Base-by-base conservation (phyloP, 2,797 vertebrate species). In the Taenioides sp. region DNA sequence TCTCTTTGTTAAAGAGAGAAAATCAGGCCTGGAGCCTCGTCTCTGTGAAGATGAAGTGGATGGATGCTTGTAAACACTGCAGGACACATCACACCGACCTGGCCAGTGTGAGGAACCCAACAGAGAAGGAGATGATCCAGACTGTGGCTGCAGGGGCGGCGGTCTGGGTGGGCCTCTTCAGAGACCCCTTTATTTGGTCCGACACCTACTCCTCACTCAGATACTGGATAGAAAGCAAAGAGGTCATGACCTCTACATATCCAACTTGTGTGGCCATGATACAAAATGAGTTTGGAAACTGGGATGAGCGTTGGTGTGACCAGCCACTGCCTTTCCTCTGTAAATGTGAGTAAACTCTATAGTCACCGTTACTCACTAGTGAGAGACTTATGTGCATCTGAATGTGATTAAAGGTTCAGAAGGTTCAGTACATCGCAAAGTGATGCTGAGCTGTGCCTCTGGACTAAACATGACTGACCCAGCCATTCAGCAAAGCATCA, bases 121-220 rank as follows among this genome's bases (percentile, higher is more conserved):
- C 0, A 1, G 80, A 82, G 31, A 65, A 3, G 1, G 16, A 27
- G 10, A 47, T 23, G 2, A 43, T 82, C 16, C 20, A 3, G 64
- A 4, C 0, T 0, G 11, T 78, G 5, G 20, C 18, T 0, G 7
- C 5, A 9, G 23, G 0, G 1, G 0, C 0, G 3, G 0, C 0
- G 5, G 71, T 77, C 57, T 85, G 72, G 70, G 5, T 59, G 2
- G 83, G 80, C 0, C 61, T 70, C 12, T 77, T 67, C 74, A 77
- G 22, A 22, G 80, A 82, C 7, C 0, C 4, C 2, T 82, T 74
- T 78, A 0, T 2, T 1, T 82, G 83, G 83, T 82, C 76, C 4
- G 70, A 22, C 10, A 62, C 49, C 1, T 23, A 64, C 52, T 80
- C 80, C 14, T 80, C 78, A 0, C n/a, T 82, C 11, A 80, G 83